Percentiles rank a stretch among this genome's conserved stretches.
Evolutionary conservation across 37 sponge, comb jelly and placozoan genomes (phyloP).

Genomic region (Geodia barretti): DNA sequence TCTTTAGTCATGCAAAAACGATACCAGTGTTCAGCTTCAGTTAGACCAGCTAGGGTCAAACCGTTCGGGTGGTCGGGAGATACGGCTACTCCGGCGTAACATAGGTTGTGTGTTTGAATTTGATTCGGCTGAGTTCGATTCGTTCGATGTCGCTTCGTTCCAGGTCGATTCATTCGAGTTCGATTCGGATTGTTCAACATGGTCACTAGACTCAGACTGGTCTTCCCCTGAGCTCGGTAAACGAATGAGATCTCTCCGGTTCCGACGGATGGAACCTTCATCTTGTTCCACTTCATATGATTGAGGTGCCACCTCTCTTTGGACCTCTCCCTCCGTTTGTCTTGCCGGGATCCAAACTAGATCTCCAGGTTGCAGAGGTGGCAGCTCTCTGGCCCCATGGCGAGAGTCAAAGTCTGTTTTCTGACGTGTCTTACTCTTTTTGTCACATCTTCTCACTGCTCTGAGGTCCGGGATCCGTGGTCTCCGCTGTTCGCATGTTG

Average conservation of each 20-base stretch:
- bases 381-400: constrained; percentile 15
- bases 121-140: too few relatives aligned
- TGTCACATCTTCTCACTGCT: constrained; percentile 1
- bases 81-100: not conserved
- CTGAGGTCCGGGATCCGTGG: constrained; percentile 19
- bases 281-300: constrained; percentile 22
- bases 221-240: too few relatives aligned
- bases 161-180: not conserved
- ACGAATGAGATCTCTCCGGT: constrained; percentile 13
- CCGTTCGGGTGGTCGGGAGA: not conserved
- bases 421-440: constrained; percentile 11
- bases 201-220: not conserved
- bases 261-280: constrained; percentile 24
- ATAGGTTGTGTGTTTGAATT: too few relatives aligned
- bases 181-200: not conserved
- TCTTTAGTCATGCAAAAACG: too few relatives aligned
- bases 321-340: constrained; percentile 6
- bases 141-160: too few relatives aligned
- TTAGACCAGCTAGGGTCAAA: not conserved
- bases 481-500: not conserved
- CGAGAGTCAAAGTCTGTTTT: constrained; percentile 21
- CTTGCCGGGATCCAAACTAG: constrained; percentile 36
- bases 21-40: too few relatives aligned
- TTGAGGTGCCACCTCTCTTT: constrained; percentile 15
- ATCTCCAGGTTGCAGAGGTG: constrained; percentile 9